Conservation (phyloP, 2,888 invertebrate species). For the Acrobeloides nanus region DNA sequence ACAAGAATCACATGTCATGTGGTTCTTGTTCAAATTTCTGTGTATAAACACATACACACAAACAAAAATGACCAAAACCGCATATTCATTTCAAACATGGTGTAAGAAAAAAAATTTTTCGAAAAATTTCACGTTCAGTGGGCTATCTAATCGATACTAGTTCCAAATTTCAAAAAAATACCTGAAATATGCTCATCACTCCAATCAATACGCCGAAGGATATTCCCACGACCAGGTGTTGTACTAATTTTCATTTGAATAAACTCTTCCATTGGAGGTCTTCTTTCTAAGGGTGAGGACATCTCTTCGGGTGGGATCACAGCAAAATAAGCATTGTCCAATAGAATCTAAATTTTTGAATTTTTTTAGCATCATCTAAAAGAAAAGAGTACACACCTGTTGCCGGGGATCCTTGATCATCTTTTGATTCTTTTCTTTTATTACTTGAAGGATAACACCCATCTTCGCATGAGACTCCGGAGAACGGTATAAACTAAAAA, state of each 20-base stretch:
- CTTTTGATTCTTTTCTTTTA: slow-evolving; percentile 30
- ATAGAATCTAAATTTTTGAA: slow-evolving; percentile 31
- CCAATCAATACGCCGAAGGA: slow-evolving; percentile 43
- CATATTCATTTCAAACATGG: background rate
- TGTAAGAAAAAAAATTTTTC: background rate
- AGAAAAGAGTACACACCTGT: too few species aligned
- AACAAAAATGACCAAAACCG: background rate
- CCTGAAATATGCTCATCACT: slow-evolving; percentile 30
- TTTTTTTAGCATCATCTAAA: too few species aligned
- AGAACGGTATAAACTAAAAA: slow-evolving; percentile 21
- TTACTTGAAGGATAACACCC: slow-evolving; percentile 45
- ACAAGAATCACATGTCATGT: too few species aligned
- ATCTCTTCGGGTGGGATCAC: slow-evolving; percentile 44
- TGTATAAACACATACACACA: slow-evolving; percentile 1
- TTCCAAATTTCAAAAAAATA: slow-evolving; percentile 9
- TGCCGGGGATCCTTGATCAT: slow-evolving; percentile 41
- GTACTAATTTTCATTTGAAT: slow-evolving; percentile 28
- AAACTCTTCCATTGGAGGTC: slow-evolving; percentile 28
- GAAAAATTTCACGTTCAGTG: too few species aligned
- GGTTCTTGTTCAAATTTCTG: slow-evolving; percentile 1
- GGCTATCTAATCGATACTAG: too few species aligned
- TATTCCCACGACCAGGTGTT: slow-evolving; percentile 9
- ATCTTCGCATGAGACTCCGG: slow-evolving; percentile 48
- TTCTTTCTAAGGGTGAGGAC: slow-evolving; percentile 15
- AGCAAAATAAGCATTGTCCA: slow-evolving; percentile 49